phyloP scores from a whole-genome alignment of 2,797 vertebrate genomes.

The Chromobotia macracanthus region DNA sequence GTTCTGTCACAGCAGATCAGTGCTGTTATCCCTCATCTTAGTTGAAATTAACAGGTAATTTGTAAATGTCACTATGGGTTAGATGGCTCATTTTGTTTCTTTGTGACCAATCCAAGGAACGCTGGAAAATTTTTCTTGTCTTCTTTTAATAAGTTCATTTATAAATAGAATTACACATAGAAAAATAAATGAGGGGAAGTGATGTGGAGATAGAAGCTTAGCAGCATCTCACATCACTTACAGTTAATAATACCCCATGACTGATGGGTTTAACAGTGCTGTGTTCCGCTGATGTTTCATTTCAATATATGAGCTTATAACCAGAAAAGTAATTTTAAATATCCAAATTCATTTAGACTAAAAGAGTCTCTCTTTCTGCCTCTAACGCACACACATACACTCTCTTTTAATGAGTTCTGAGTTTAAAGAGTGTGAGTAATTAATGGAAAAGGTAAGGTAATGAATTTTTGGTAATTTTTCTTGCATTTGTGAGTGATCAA shows the following conservation, averaged over 20 bases:
- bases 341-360: constrained; percentile 88
- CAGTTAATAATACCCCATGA: constrained; percentile 90
- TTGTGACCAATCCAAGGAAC: constrained; percentile 90
- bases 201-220: constrained; percentile 86
- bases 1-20: constrained; percentile 95
- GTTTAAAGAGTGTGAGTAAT: constrained; percentile 83
- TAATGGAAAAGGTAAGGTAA: constrained; percentile 74
- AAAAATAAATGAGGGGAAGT: constrained; percentile 98
- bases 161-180: constrained; percentile 98
- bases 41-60: constrained; percentile 99
- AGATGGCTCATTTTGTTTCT: constrained; percentile 97
- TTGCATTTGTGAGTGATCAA: constrained; percentile 66
- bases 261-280: constrained; percentile 80
- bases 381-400: background rate
- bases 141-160: constrained; percentile 96
- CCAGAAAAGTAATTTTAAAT: constrained; percentile 84
- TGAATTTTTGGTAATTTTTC: constrained; percentile 68
- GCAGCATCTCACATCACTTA: constrained; percentile 71
- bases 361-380: constrained; percentile 5
- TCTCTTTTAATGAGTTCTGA: constrained; percentile 79
- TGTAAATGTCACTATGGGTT: constrained; percentile 99
- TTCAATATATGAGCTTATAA: constrained; percentile 83
- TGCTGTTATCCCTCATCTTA: constrained; percentile 97
- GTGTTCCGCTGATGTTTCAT: constrained; percentile 88
- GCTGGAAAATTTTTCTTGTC: constrained; percentile 91